Evolutionary conservation across 2,888 invertebrate genomes (phyloP), one percentile per base, ranked within the genome.

Genomic region (Globia sparganii): DNA sequence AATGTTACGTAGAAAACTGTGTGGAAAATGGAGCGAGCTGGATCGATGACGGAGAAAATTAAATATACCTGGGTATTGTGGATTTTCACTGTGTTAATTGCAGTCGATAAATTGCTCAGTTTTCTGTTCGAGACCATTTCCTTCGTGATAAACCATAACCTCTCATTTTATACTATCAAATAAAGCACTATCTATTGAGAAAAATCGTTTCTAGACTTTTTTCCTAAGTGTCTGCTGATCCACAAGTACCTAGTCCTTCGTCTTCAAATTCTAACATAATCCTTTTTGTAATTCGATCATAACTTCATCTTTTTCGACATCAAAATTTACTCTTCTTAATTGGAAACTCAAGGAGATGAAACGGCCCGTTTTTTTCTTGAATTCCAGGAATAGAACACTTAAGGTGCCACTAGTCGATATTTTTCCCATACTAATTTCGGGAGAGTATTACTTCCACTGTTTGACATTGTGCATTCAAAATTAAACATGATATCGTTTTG

Each of bases 41-140:
- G 78, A 67, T 84, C 75, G 81, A 78, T 84, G 66, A 77, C 56
- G 64, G 43, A 67, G 74, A 67, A 78, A 86, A 86, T 86, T 76
- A 67, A 83, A 81, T 84, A 58, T 56, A 78, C 21, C 28, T 49
- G 37, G 61, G 25, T 65, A 64, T 67, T 64, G 73, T 58, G 21
- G 61, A 75, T 75, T 81, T 31, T 61, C 76, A 68, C 71, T 68
- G 37, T 34, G 43, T 61, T 72, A 46, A 81, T 77, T 65, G 58
- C 53, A 46, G 58, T 53, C 11, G 61, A 61, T 40, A n/a, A 49
- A 71, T 73, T 64, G n/a, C 58, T 31, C 28, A 59, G 37, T 37
- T 58, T n/a, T 62, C 2, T 28, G 15, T 13, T 64, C 3, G 2
- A 49, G 9, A 58, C 2, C 1, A 28, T 58, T 80, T 40, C 5